Evolutionary conservation across 2,797 vertebrate genomes (phyloP).

Genomic region (Falco biarmicus): DNA sequence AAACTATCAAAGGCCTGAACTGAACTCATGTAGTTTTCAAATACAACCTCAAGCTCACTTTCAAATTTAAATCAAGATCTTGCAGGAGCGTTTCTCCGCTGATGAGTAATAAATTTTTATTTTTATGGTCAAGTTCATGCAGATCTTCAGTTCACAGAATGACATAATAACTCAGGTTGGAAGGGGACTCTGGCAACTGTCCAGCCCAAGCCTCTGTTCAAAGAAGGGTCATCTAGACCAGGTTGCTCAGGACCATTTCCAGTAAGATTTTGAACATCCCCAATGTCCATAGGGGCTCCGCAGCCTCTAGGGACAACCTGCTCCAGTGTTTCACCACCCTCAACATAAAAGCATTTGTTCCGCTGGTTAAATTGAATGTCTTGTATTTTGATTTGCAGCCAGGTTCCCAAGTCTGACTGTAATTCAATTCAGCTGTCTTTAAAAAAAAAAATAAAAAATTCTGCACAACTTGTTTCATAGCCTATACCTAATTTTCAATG

Average conservation of each 20-base stretch:
- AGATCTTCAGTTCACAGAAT: not conserved
- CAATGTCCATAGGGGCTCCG: accelerated
- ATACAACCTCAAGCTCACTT: constrained; percentile 21
- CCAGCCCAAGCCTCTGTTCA: not conserved
- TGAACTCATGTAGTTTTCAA: not conserved
- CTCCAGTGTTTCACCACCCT: not conserved
- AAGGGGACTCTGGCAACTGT: not conserved
- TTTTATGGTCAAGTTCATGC: not conserved
- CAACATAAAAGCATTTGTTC: not conserved
- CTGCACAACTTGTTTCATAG: not conserved
- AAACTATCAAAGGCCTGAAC: constrained; percentile 31
- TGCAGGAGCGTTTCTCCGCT: not conserved
- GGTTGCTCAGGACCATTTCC: not conserved
- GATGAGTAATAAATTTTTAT: not conserved
- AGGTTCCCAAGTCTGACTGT: not conserved
- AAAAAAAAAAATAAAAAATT: not conserved
- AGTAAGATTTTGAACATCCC: accelerated
- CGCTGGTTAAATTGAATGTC: not conserved
- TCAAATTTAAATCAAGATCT: constrained; percentile 11
- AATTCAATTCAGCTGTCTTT: not conserved
- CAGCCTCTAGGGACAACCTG: not conserved
- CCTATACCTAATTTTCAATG: not conserved
- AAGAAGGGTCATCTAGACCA: not conserved
- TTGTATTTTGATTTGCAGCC: not conserved
- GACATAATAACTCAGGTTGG: not conserved